Percentiles rank a stretch among this genome's conserved stretches.
phyloP scores from a whole-genome alignment of 1,140 invertebrate species.

The Thaumetopoea pityocampa region DNA sequence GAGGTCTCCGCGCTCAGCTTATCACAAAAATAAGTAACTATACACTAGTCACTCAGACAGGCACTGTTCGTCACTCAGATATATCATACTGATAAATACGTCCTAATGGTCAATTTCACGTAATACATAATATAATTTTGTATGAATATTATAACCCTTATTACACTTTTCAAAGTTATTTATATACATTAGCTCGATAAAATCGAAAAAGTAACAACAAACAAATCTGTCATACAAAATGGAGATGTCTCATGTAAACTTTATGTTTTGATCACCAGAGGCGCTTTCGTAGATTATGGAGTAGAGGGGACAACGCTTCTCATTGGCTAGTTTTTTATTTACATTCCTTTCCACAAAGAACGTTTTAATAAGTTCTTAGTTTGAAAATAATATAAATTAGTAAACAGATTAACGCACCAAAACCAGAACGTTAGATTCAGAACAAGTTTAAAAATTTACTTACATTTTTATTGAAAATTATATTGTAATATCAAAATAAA shows the following conservation, averaged over 20 bases:
- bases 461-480: too few relatives aligned
- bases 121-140: slow-evolving; percentile 21
- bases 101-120: slow-evolving; percentile 28
- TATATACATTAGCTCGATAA: slow-evolving; percentile 54
- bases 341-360: slow-evolving; percentile 40
- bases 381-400: too few relatives aligned
- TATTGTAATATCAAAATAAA: neutral
- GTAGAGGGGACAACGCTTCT: slow-evolving; percentile 39
- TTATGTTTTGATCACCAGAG: slow-evolving; percentile 53
- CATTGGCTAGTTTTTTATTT: slow-evolving; percentile 44
- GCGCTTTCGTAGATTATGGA: slow-evolving; percentile 46
- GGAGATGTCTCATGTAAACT: slow-evolving; percentile 72
- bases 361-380: too few relatives aligned
- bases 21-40: slow-evolving; percentile 77
- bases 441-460: too few relatives aligned
- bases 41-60: slow-evolving; percentile 72
- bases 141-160: slow-evolving; percentile 30
- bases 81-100: slow-evolving; percentile 35
- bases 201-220: slow-evolving; percentile 73
- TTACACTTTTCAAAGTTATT: slow-evolving; percentile 48
- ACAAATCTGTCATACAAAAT: slow-evolving; percentile 76
- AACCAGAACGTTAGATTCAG: too few relatives aligned
- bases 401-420: too few relatives aligned
- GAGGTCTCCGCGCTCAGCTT: slow-evolving; percentile 69
- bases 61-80: slow-evolving; percentile 66